Evolutionary conservation across 2,113 vertebrate genomes (phyloP).

Genomic region (Albula goreensis): DNA sequence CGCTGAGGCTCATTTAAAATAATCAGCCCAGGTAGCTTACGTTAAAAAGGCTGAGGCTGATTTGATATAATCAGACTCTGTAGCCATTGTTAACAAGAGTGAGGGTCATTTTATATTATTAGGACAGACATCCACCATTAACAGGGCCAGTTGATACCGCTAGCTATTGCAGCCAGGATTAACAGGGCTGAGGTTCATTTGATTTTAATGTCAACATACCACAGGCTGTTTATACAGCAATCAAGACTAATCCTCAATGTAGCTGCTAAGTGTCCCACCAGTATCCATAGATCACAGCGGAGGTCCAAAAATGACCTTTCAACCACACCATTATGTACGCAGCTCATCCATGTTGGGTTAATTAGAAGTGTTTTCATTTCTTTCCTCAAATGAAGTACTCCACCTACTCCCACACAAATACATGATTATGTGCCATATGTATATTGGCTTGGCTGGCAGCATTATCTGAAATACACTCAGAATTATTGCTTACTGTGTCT

Average conservation of each 20-base stretch:
- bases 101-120: too few relatives aligned
- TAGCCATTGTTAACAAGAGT: too few relatives aligned
- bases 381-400: background rate
- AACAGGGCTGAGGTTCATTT: constrained; percentile 75
- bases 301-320: background rate
- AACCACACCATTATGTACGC: background rate
- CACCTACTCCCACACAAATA: too few relatives aligned
- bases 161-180: too few relatives aligned
- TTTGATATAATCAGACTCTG: too few relatives aligned
- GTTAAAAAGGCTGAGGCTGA: too few relatives aligned
- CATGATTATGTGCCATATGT: background rate
- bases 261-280: constrained; percentile 55
- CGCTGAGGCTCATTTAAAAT: too few relatives aligned
- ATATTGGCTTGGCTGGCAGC: background rate
- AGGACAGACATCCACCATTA: too few relatives aligned
- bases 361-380: background rate
- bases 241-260: constrained; percentile 55
- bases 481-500: too few relatives aligned
- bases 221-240: constrained; percentile 74
- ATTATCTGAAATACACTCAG: too few relatives aligned
- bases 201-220: constrained; percentile 78
- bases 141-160: too few relatives aligned
- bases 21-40: too few relatives aligned
- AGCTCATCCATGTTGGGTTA: background rate
- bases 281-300: constrained; percentile 43